Percentiles rank a stretch among this genome's conserved stretches.
phyloP scores from a whole-genome alignment of 2,888 invertebrate genomes.

The Drosophila hamatofila region DNA sequence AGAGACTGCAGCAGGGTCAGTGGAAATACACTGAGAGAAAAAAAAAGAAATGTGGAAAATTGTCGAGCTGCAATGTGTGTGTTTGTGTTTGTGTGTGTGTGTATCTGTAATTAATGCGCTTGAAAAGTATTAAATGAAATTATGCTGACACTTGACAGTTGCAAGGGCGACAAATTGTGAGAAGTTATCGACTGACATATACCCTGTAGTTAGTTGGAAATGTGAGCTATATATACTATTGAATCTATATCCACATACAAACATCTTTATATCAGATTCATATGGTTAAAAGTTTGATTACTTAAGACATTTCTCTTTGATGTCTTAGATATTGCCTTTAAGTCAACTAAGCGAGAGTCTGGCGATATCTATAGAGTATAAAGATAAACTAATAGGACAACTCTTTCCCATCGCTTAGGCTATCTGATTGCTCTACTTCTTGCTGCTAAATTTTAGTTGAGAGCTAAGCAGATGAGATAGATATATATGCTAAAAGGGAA shows the following conservation, averaged over 20 bases:
- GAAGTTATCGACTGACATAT: neutral
- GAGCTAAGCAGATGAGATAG: no score
- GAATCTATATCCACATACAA: neutral
- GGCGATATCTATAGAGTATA: no score
- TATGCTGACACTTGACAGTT: conserved; percentile 54
- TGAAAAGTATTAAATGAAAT: conserved; percentile 60
- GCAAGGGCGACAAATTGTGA: conserved; percentile 13
- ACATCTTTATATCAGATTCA: no score
- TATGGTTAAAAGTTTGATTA: no score
- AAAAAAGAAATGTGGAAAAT: neutral
- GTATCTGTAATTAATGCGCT: conserved; percentile 65
- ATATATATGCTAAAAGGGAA: no score
- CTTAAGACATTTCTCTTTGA: no score
- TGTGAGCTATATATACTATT: neutral
- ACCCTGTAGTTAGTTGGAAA: neutral
- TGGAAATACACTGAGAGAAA: conserved; percentile 8
- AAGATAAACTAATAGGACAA: no score
- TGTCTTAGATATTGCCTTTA: no score
- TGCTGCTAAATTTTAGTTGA: no score
- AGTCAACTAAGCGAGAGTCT: no score
- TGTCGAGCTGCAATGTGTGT: neutral
- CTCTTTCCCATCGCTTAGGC: no score
- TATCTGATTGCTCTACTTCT: no score
- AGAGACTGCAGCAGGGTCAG: conserved; percentile 6
- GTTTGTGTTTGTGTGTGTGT: conserved; percentile 11